These are phyloP conservation scores for Propithecus perrieri DNA, from an alignment of 2,797 vertebrate species.

Conservation along the genomic window DNA sequence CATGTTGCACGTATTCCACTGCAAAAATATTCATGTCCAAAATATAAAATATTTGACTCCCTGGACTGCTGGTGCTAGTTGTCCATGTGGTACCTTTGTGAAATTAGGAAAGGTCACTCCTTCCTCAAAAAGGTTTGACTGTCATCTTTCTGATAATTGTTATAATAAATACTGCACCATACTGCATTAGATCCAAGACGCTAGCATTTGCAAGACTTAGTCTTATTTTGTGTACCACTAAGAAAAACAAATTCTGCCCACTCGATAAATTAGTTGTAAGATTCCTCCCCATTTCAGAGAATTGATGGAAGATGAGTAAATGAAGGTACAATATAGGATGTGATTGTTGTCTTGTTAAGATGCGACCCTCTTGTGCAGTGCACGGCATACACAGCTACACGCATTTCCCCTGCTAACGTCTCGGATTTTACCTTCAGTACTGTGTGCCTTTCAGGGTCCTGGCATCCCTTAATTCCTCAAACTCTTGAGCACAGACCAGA, in stretches of 20 bases:
- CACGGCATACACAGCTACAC: accelerated
- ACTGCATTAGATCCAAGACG: not conserved
- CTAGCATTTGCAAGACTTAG: not conserved
- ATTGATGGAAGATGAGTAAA: not conserved
- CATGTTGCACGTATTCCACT: not conserved
- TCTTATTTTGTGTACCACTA: not conserved
- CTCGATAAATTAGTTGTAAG: not conserved
- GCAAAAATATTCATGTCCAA: not conserved
- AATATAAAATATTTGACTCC: not conserved
- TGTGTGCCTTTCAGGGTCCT: not conserved
- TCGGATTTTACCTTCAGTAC: not conserved
- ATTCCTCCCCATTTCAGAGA: not conserved
- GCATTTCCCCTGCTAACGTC: not conserved
- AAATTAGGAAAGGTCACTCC: not conserved
- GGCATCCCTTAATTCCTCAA: not conserved
- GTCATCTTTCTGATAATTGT: not conserved
- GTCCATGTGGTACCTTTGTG: not conserved
- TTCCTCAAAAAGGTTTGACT: not conserved
- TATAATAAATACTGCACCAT: not conserved
- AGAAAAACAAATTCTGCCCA: not conserved
- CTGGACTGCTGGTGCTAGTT: not conserved
- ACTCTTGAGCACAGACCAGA: not conserved
- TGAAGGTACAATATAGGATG: too few species aligned
- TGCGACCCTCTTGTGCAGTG: not conserved
- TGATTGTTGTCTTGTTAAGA: not conserved